Evolutionary conservation across 1,140 invertebrate genomes (phyloP), one percentile per base, ranked within the genome.

Genomic region (Acyrthosiphon pisum): DNA sequence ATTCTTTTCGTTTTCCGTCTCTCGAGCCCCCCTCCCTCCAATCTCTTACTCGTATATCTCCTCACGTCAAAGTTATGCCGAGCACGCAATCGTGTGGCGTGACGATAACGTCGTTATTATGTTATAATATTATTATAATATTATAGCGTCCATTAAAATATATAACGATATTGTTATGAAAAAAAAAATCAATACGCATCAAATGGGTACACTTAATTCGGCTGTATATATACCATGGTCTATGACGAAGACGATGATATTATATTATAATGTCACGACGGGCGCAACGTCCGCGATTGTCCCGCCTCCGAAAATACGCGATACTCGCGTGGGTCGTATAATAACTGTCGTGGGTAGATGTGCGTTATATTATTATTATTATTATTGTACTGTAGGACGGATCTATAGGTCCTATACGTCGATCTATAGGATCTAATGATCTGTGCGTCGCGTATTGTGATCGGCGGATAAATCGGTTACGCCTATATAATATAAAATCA

Each of bases 401-500:
- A n/a, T 68, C 26, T 68, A 68, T 68, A 50, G 0, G 41, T 41
- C 41, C 41, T 41, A 41, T 3, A 41, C 41, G 41, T 41, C 41
- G 41, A 41, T 41, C 41, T 41, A 41, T 4, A 41, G 41, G 41
- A 41, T 3, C 41, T 41, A 2, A 41, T 41, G 41, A 41, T 41
- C 41, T 14, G n/a, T 68, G n/a, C 30, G 14, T 18, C 30, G 30
- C n/a, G 60, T 76, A 76, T 18, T 76, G n/a, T 18, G 30, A 76
- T 76, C 60, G 60, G n/a, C 60, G 60, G 60, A 76, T 76, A n/a
- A 76, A 14, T 76, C 60, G 60, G 60, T 76, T 76, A 76, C 60
- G 60, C 60, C 60, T 56, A 56, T 56, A 76, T 76, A 76, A n/a
- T n/a, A 76, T n/a, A 76, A 76, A n/a, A 76, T n/a, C 30, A n/a